Evolutionary conservation across 2,888 invertebrate species (phyloP).

Genomic region (Spialia ferax): DNA sequence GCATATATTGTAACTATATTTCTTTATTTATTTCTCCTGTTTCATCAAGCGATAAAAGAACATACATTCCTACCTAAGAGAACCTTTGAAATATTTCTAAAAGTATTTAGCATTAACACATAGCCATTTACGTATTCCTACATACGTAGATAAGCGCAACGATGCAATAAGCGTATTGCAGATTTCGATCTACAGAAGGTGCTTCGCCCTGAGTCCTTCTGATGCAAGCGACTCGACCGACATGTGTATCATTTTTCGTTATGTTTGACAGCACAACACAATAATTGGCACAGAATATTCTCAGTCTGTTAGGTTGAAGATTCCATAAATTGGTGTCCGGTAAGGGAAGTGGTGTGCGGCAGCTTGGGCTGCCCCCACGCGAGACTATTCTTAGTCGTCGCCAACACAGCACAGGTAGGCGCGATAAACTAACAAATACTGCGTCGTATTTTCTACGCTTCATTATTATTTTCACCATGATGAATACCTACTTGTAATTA

Average conservation of each 20-base stretch:
- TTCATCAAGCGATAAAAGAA: background rate
- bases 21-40: too few relatives aligned
- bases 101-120: too few relatives aligned
- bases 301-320: background rate
- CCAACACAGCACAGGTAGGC: conserved; percentile 32
- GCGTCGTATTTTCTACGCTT: conserved; percentile 15
- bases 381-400: conserved; percentile 33
- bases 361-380: conserved; percentile 15
- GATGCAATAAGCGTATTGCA: background rate
- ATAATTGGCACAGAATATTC: conserved; percentile 6
- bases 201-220: background rate
- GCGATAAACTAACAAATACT: conserved; percentile 21
- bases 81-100: too few relatives aligned
- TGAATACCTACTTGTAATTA: background rate
- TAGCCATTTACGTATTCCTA: too few relatives aligned
- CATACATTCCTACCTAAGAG: background rate
- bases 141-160: too few relatives aligned
- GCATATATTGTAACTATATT: background rate
- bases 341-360: background rate
- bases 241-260: conserved; percentile 9
- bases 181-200: background rate
- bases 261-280: conserved; percentile 8
- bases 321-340: background rate
- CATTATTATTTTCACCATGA: background rate
- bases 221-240: background rate